Evolutionary conservation across 2,888 invertebrate genomes (phyloP).

Genomic region (Clivina fossor): DNA sequence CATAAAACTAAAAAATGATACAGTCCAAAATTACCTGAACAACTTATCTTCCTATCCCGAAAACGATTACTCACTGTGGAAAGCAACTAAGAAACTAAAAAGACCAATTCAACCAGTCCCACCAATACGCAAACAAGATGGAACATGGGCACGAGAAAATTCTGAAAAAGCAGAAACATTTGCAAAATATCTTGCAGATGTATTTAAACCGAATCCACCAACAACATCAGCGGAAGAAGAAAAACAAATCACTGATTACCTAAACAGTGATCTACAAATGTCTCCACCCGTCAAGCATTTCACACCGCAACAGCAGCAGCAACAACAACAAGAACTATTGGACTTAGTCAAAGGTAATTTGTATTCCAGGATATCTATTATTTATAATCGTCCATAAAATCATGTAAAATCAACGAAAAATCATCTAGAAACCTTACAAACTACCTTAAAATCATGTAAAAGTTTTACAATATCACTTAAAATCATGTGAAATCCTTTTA

Average conservation of each 20-base stretch:
- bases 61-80: slow-evolving; percentile 31
- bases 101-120: slow-evolving; percentile 11
- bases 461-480: too few relatives aligned
- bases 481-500: too few relatives aligned
- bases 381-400: too few relatives aligned
- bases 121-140: slow-evolving; percentile 28
- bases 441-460: too few relatives aligned
- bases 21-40: not conserved
- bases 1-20: slow-evolving; percentile 7
- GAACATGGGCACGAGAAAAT: slow-evolving; percentile 26
- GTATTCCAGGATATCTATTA: too few relatives aligned
- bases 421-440: too few relatives aligned
- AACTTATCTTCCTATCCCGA: slow-evolving; percentile 11
- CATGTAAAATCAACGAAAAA: too few relatives aligned
- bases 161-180: slow-evolving; percentile 36
- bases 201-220: slow-evolving; percentile 29
- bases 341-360: too few relatives aligned
- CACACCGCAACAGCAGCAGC: too few relatives aligned
- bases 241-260: slow-evolving; percentile 19
- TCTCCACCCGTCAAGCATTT: slow-evolving; percentile 23
- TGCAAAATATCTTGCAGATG: slow-evolving; percentile 24
- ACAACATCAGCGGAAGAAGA: slow-evolving; percentile 6
- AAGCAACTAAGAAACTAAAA: slow-evolving; percentile 28
- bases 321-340: too few relatives aligned
- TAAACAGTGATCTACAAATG: slow-evolving; percentile 25